Base-by-base conservation (phyloP, 2,888 invertebrate genomes). In the Atethmia centrago region DNA sequence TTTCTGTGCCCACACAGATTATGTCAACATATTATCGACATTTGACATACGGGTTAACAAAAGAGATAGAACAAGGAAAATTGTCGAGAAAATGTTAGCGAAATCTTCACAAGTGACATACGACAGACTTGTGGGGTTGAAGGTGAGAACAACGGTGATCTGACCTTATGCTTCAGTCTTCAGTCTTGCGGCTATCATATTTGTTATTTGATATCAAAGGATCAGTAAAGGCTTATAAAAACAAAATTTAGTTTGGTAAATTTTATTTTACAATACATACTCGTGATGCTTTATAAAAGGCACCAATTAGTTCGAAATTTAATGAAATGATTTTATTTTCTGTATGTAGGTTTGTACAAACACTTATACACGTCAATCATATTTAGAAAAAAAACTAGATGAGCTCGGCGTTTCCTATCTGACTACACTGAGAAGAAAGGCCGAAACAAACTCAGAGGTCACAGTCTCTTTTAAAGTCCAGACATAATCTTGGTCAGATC, bases 31-130 rank as follows among this genome's bases (percentile, higher is more conserved):
- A 69, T 58, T 62, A 69, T 58, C 55, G 36, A 61, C 56, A 21
- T 64, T 56, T 49, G 42, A 61, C 51, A n/a, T 75, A 51, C 19
- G 64, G 31, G 45, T 19, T 63, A 25, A 31, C 40, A 63, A 51
- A 51, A 69, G 31, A 66, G 28, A 58, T 47, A 21, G 56, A 55
- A 77, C 14, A 36, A 71, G 71, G 77, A 77, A 77, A 79, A 77
- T 40, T 42, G 10, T 55, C 16, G 31, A 21, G 62, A 70, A 70
- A 79, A 71, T 59, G 16, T 66, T n/a, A n/a, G 66, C n/a, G n/a
- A n/a, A n/a, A 67, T 65, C 47, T 49, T 51, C 55, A 40, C 3
- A 55, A 77, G 59, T 70, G 63, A 71, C 82, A 56, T 56, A 2
- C 4, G n/a, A 21, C 40, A 49, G 56, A 55, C 53, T 59, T 49